Conservation (phyloP, 1,140 invertebrate species). For the Colletes gigas region DNA sequence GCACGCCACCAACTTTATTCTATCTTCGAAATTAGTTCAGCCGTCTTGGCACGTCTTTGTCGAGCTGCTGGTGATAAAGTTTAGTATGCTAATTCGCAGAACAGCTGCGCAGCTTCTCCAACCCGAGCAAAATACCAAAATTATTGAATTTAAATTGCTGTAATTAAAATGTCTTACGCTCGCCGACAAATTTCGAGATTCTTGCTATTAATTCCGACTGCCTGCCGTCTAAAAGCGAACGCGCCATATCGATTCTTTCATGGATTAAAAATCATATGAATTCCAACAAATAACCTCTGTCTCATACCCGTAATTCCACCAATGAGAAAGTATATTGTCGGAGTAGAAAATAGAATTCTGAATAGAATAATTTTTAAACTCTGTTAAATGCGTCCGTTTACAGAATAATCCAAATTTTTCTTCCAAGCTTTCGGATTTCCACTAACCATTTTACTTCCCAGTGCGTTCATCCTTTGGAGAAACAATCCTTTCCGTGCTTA, state of each 20-base stretch:
- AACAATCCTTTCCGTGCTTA: no score
- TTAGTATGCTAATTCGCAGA: conserved; percentile 81
- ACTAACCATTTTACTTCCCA: no score
- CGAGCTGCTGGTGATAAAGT: conserved; percentile 81
- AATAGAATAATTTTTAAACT: no score
- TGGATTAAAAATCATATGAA: background rate
- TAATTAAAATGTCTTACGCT: conserved; percentile 78
- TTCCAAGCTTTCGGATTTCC: background rate
- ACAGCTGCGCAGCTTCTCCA: conserved; percentile 78
- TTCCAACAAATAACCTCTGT: background rate
- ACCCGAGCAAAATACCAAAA: conserved; percentile 77
- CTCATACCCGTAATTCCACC: background rate
- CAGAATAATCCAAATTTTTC: background rate
- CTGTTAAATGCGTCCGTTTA: no score
- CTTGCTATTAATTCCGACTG: conserved; percentile 51
- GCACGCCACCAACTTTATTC: conserved; percentile 78
- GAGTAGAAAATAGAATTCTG: no score
- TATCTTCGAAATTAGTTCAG: conserved; percentile 81
- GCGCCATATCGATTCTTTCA: conserved; percentile 14
- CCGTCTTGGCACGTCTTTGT: conserved; percentile 81
- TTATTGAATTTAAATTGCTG: conserved; percentile 82
- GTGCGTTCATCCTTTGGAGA: no score
- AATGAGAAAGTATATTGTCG: no score
- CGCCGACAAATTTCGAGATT: conserved; percentile 56
- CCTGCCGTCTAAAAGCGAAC: conserved; percentile 6